phyloP scores from a whole-genome alignment of 1,140 invertebrate species.

The Brachionus asplanchnoidis region DNA sequence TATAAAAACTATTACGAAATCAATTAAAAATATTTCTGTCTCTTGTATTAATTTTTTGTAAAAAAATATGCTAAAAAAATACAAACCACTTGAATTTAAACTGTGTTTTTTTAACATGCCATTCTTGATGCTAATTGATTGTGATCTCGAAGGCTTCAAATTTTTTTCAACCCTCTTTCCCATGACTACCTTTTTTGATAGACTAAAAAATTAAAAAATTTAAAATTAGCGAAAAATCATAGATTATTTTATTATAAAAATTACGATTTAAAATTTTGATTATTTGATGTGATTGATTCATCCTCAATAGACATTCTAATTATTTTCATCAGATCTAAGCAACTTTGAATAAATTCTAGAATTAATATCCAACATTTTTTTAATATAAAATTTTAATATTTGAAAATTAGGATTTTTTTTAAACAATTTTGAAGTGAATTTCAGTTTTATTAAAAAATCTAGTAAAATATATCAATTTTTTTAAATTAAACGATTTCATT shows the following conservation, averaged over 20 bases:
- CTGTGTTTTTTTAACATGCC: neutral
- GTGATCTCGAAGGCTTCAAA: neutral
- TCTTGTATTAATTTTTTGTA: no score
- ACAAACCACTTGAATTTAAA: neutral
- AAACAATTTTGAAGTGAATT: no score
- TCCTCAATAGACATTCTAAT: neutral
- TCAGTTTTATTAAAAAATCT: no score
- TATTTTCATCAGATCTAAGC: neutral
- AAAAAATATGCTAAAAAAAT: neutral
- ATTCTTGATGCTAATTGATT: neutral
- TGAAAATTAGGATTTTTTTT: no score
- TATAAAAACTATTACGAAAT: no score
- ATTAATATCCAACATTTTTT: no score
- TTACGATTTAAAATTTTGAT: constrained; percentile 27
- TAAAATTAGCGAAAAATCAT: no score
- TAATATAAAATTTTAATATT: no score
- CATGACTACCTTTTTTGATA: neutral
- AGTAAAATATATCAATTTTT: no score
- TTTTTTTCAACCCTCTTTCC: constrained; percentile 11
- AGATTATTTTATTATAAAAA: neutral
- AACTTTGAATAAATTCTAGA: no score
- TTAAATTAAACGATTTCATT: no score
- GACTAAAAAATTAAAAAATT: neutral
- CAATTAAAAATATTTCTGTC: no score
- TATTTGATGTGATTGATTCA: neutral